Percentiles rank a stretch among this genome's conserved stretches.
Conservation (phyloP, 2,113 vertebrate genomes). For the Rhinoderma darwinii region DNA sequence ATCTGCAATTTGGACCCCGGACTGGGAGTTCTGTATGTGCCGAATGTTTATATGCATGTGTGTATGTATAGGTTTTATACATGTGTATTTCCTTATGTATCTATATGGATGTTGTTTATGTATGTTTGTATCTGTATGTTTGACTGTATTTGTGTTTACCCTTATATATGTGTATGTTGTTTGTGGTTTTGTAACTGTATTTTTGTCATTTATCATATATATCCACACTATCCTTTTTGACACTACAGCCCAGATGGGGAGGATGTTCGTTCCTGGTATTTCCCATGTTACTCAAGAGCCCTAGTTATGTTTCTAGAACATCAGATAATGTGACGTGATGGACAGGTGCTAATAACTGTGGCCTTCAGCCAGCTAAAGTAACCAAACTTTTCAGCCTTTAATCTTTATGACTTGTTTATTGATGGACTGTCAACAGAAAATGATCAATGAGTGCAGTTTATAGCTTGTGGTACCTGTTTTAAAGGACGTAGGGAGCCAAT, state of each 20-base stretch:
- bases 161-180: no score
- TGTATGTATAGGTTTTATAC: background rate
- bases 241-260: background rate
- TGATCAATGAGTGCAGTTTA: background rate
- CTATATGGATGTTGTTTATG: background rate
- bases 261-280: background rate
- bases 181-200: no score
- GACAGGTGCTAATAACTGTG: background rate
- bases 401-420: slow-evolving; percentile 13
- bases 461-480: slow-evolving; percentile 75
- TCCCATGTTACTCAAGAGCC: background rate
- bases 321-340: background rate
- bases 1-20: no score
- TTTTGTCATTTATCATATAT: no score
- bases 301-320: background rate
- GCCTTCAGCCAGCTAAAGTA: background rate
- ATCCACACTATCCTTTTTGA: no score
- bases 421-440: background rate
- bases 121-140: background rate
- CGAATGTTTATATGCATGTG: background rate
- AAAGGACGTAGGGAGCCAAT: slow-evolving; percentile 82
- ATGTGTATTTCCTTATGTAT: background rate
- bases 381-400: background rate
- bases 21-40: no score
- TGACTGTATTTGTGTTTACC: no score